phyloP scores from a whole-genome alignment of 1,140 invertebrate genomes.

The Coboldia fuscipes region DNA sequence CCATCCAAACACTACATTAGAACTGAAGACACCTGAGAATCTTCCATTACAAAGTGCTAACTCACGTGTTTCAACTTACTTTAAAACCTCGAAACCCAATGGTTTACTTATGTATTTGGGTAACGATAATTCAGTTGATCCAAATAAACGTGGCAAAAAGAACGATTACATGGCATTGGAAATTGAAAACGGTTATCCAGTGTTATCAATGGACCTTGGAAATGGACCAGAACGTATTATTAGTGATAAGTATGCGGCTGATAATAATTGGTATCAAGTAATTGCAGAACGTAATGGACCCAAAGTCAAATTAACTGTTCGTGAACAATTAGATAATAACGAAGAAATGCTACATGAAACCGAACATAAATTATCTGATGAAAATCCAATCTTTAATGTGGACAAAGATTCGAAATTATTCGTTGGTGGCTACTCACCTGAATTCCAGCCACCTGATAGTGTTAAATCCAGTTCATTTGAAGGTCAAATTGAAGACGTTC shows the following conservation, averaged over 20 bases:
- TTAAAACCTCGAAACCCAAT: conserved; percentile 55
- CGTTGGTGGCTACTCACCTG: conserved; percentile 65
- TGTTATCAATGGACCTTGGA: conserved; percentile 72
- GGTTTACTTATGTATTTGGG: conserved; percentile 79
- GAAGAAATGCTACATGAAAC: conserved; percentile 24
- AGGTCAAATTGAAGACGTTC: conserved; percentile 77
- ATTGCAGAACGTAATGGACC: conserved; percentile 72
- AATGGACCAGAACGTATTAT: conserved; percentile 56
- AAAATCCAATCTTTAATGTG: conserved; percentile 66
- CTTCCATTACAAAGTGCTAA: conserved; percentile 63
- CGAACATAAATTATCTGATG: conserved; percentile 40
- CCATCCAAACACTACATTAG: conserved; percentile 56
- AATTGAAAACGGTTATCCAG: conserved; percentile 67
- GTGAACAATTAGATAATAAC: conserved; percentile 44
- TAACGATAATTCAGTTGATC: conserved; percentile 46
- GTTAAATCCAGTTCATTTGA: conserved; percentile 55
- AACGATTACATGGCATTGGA: conserved; percentile 89
- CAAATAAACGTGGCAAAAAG: conserved; percentile 20
- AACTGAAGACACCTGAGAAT: conserved; percentile 65
- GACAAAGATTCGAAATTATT: conserved; percentile 72
- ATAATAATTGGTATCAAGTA: conserved; percentile 80
- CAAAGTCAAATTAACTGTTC: conserved; percentile 57
- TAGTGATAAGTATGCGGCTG: conserved; percentile 50
- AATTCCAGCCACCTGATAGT: conserved; percentile 40
- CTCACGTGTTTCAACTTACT: conserved; percentile 68